These are phyloP conservation scores for Elachura formosa DNA, from an alignment of 2,113 vertebrate species.

Conservation along the genomic window DNA sequence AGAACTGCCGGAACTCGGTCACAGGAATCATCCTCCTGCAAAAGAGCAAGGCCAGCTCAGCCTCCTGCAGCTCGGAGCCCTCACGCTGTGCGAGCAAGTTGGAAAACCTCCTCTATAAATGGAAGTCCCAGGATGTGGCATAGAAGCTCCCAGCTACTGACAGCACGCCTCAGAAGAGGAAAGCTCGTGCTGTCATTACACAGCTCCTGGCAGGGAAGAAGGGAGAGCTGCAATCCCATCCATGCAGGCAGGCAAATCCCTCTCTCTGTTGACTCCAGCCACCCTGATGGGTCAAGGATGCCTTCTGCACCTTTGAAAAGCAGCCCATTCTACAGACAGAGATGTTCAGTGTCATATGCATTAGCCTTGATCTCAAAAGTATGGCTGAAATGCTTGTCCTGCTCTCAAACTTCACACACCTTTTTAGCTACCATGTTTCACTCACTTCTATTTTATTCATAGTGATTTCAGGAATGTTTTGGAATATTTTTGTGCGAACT, in stretches of 20 bases:
- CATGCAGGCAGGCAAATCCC: neutral
- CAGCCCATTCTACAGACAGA: neutral
- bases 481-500: neutral
- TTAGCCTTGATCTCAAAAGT: neutral
- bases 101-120: neutral
- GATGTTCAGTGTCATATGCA: neutral
- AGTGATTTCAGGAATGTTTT: neutral
- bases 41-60: conserved; percentile 32
- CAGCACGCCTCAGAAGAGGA: neutral
- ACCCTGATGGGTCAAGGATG: neutral
- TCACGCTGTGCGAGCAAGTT: accelerated
- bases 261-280: neutral
- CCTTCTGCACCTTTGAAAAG: neutral
- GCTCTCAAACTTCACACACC: neutral
- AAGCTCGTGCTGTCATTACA: accelerated
- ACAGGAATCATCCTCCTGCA: conserved; percentile 93
- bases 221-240: neutral
- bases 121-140: neutral
- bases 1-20: conserved; percentile 96
- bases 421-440: neutral
- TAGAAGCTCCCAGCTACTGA: neutral
- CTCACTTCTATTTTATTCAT: neutral
- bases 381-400: neutral
- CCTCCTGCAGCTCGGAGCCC: neutral
- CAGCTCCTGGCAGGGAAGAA: neutral